Conservation (phyloP, 2,113 vertebrate genomes). For the Trichechus manatus region DNA sequence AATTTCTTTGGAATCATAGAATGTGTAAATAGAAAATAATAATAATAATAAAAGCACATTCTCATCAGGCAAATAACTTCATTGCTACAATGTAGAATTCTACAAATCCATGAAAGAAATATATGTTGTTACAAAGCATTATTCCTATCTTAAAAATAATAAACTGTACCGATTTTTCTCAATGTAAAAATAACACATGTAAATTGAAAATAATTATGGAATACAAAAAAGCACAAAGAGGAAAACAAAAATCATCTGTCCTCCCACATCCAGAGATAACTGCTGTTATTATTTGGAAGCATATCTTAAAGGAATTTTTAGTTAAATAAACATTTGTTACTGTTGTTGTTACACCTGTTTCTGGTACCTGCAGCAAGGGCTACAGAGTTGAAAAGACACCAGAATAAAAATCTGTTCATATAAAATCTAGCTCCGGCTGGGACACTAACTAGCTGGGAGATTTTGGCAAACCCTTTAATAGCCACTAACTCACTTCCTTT, state of each 20-base stretch:
- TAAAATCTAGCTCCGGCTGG: background rate
- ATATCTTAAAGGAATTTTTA: background rate
- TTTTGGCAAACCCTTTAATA: background rate
- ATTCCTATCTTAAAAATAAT: slow-evolving; percentile 53
- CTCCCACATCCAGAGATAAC: background rate
- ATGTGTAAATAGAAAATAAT: background rate
- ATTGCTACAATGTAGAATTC: slow-evolving; percentile 53
- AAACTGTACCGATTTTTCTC: slow-evolving; percentile 31
- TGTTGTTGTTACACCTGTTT: background rate
- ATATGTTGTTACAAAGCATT: slow-evolving; percentile 32
- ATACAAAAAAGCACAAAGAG: background rate
- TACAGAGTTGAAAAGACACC: background rate
- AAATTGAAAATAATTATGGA: slow-evolving; percentile 59
- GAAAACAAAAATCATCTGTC: slow-evolving; percentile 46
- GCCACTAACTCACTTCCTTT: background rate
- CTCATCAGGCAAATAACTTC: slow-evolving; percentile 3
- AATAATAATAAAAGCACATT: background rate
- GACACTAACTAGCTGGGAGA: background rate
- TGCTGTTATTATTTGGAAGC: background rate
- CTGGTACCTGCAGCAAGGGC: background rate
- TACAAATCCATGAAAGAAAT: slow-evolving; percentile 57
- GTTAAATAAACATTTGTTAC: background rate
- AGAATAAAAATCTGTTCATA: background rate
- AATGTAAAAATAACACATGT: slow-evolving; percentile 45
- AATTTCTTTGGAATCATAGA: background rate